A percentile compares a stretch with the other conserved stretches of the same genome.
These are phyloP conservation scores for Leptinotarsa tumamoca DNA, from an alignment of 2,888 invertebrate species.

Conservation along the genomic window DNA sequence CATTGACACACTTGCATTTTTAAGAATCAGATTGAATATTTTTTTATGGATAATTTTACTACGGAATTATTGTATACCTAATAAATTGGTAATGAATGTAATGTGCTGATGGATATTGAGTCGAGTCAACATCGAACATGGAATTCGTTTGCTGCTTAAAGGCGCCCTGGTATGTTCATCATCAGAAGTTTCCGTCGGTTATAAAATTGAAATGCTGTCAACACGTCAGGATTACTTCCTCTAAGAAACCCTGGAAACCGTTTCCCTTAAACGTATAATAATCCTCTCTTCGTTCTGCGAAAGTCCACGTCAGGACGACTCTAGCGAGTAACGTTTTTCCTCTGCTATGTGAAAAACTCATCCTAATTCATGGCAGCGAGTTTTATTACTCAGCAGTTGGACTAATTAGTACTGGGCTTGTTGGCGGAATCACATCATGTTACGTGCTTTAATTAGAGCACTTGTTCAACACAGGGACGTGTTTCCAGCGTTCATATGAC, in stretches of 20 bases:
- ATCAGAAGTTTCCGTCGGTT: background rate
- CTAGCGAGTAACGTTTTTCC: background rate
- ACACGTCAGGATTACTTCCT: too few relatives aligned
- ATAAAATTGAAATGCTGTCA: background rate
- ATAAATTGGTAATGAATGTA: too few relatives aligned
- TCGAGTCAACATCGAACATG: too few relatives aligned
- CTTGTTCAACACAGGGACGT: background rate
- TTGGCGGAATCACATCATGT: background rate
- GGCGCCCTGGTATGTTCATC: background rate
- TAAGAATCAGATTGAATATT: too few relatives aligned
- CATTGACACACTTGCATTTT: too few relatives aligned
- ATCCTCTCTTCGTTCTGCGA: background rate
- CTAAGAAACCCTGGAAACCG: too few relatives aligned
- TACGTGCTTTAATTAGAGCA: background rate
- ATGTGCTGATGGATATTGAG: too few relatives aligned
- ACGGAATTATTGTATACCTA: too few relatives aligned
- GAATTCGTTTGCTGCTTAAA: too few relatives aligned
- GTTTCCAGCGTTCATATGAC: too few relatives aligned
- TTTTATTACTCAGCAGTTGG: conserved; percentile 1
- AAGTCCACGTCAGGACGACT: background rate
- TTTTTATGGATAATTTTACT: too few relatives aligned
- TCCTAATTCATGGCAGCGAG: background rate
- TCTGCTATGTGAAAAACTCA: background rate
- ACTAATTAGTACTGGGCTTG: conserved; percentile 4
- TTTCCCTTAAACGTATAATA: background rate